Base-by-base conservation (phyloP, 2,113 vertebrate genomes). In the Spheniscus mendiculus region DNA sequence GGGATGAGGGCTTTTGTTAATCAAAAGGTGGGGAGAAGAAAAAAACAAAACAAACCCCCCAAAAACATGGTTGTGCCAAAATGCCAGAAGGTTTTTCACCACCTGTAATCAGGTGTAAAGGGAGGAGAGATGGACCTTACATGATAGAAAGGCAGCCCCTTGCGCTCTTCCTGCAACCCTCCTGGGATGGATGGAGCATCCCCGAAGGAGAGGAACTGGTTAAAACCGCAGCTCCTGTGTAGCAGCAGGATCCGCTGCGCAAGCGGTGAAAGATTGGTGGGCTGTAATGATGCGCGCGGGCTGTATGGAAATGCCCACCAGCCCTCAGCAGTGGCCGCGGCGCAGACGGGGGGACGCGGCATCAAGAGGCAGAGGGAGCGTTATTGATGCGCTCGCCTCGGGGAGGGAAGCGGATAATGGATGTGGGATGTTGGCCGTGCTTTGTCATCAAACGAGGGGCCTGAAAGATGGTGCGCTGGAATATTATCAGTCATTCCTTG, bases 401-500 rank as follows among this genome's bases (percentile, higher is more conserved):
- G 99, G 99, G 98, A 98, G 97, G 95, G 98, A 98, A 98, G 98
- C 94, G 77, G 98, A 98, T 99, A 99, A 99, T 99, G 99, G 99
- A 99, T 99, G 99, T 98, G 94, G 95, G 98, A 97, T 95, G 97
- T 96, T 98, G 98, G 98, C 99, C 97, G 98, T 98, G 98, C 99
- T 98, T 99, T 99, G 99, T 99, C 99, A 99, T 99, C 99, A 99
- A 99, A 99, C 98, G 98, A 99, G 98, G 98, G 98, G 97, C 98
- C 98, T 99, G 99, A 99, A 99, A 98, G 99, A 99, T 99, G 99
- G 99, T 97, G 98, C 27, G 6, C 97, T 66, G 98, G 98, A 98
- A 98, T 98, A 99, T 98, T 99, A 99, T 99, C 99, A 98, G 99
- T 99, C 99, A 99, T 99, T 98, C 99, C 98, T 99, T 99, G 99